Evolutionary conservation across 2,888 invertebrate genomes (phyloP).

Genomic region (Synanthedon vespiformis): DNA sequence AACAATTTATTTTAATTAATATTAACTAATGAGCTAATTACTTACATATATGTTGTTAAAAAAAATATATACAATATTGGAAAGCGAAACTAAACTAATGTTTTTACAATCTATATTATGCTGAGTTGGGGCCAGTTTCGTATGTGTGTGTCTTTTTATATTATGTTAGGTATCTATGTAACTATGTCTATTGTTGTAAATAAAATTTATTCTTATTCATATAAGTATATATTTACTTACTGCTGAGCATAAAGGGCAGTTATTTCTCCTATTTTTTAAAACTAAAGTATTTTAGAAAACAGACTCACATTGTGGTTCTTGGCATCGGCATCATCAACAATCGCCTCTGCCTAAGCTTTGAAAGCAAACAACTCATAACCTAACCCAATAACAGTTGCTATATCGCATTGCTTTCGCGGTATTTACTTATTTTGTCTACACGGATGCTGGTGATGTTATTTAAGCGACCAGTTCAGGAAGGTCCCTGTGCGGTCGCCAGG

Average conservation of each 20-base stretch:
- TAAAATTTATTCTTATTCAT: no score
- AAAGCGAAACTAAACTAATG: no score
- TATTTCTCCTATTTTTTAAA: neutral
- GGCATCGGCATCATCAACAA: conserved; percentile 61
- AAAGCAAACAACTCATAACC: conserved; percentile 63
- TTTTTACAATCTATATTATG: no score
- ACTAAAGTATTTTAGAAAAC: neutral
- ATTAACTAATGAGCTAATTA: no score
- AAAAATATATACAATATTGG: no score
- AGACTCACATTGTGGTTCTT: conserved; percentile 22
- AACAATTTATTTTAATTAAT: no score
- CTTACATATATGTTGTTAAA: no score
- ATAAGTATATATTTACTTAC: neutral
- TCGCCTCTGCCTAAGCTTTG: conserved; percentile 44
- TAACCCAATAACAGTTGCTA: conserved; percentile 63
- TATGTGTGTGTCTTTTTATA: no score
- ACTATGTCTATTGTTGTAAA: no score
- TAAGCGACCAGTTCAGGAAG: conserved; percentile 31
- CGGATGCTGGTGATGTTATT: conserved; percentile 61
- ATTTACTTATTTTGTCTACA: conserved; percentile 69
- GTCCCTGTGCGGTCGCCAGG: conserved; percentile 9
- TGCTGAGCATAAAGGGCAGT: no score
- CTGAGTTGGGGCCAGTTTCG: no score
- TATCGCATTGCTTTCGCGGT: conserved; percentile 67
- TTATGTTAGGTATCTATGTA: no score